These are phyloP conservation scores for Acrocephalus arundinaceus DNA, from an alignment of 2,113 vertebrate species.

Conservation along the genomic window DNA sequence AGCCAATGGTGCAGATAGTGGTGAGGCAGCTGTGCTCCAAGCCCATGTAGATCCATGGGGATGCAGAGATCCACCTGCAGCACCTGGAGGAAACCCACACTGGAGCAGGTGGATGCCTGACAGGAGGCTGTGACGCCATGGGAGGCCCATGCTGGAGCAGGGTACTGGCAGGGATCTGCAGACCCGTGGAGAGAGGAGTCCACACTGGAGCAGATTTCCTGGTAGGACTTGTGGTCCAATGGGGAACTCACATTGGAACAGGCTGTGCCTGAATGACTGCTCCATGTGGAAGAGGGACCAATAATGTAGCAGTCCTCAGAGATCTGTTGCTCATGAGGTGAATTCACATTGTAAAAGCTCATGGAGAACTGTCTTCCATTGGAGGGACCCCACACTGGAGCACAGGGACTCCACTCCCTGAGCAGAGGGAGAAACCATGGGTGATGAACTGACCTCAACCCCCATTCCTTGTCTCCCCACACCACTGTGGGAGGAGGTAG, in stretches of 20 bases:
- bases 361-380: accelerated
- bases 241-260: background rate
- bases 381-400: background rate
- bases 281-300: background rate
- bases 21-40: background rate
- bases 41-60: too few relatives aligned
- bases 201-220: background rate
- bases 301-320: background rate
- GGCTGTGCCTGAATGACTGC: background rate
- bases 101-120: background rate
- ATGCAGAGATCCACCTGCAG: background rate
- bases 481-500: accelerated
- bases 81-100: background rate
- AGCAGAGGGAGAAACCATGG: accelerated
- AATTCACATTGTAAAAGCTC: accelerated
- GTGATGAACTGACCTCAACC: accelerated
- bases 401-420: background rate
- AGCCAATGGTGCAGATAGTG: background rate
- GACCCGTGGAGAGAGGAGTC: accelerated
- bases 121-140: too few relatives aligned
- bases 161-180: background rate
- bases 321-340: background rate
- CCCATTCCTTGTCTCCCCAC: too few relatives aligned
- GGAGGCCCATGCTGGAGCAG: background rate
- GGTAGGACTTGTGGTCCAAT: background rate